Conservation (phyloP, 37 sponge, comb jelly and placozoan species). For the Amphimedon queenslandica region DNA sequence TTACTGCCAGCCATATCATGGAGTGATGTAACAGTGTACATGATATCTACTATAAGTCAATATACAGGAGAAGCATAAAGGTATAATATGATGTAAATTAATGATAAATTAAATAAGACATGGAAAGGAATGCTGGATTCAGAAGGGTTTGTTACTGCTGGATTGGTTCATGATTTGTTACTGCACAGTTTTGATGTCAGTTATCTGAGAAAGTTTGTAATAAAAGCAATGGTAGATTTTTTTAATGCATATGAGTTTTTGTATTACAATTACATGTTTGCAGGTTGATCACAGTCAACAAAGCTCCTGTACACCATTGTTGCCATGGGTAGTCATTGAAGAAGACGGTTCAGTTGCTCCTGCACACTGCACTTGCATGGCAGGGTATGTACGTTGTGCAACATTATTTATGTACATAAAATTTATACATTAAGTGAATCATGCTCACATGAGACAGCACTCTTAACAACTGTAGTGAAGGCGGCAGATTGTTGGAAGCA, state of each 20-base stretch:
- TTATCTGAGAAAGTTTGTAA: no score
- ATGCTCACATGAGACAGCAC: not conserved
- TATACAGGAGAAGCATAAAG: conserved; percentile 6
- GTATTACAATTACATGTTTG: not conserved
- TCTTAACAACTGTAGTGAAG: not conserved
- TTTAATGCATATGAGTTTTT: not conserved
- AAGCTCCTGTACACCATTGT: conserved; percentile 5
- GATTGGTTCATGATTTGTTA: conserved; percentile 13
- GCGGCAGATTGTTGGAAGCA: not conserved
- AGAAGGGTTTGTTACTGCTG: conserved; percentile 3
- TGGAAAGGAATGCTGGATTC: conserved; percentile 22
- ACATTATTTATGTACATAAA: not conserved
- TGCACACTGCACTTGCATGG: conserved; percentile 23
- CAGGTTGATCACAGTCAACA: conserved; percentile 12
- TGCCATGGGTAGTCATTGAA: conserved; percentile 12
- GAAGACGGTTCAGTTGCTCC: not conserved
- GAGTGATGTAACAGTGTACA: conserved; percentile 14
- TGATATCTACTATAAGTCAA: conserved; percentile 8
- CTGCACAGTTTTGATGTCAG: conserved; percentile 7
- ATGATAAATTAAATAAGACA: conserved; percentile 7
- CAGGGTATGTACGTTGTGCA: not conserved
- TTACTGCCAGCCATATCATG: not conserved
- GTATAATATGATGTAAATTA: conserved; percentile 1
- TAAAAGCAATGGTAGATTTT: not conserved
- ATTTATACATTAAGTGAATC: not conserved